Evolutionary conservation across 2,113 vertebrate genomes (phyloP).

Genomic region (Notothenia coriiceps): DNA sequence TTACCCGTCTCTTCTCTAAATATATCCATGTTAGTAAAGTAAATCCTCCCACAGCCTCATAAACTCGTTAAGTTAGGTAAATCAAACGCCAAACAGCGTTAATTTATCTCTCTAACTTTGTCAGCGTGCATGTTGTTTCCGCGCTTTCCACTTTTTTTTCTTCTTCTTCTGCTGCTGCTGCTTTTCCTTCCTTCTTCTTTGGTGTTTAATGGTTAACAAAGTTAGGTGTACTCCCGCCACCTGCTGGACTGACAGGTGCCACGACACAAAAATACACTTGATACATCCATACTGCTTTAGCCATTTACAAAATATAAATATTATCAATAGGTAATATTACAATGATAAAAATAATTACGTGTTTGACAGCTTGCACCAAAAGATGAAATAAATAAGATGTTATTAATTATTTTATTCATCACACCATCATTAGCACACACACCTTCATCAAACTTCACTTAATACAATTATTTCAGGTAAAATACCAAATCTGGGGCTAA

Average conservation of each 20-base stretch:
- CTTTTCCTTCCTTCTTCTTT: no score
- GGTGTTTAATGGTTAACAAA: no score
- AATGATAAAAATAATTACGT: no score
- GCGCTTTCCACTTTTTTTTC: background rate
- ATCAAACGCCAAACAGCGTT: background rate
- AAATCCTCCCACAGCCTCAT: background rate
- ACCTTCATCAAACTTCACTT: conserved; percentile 1
- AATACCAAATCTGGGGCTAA: conserved; percentile 16
- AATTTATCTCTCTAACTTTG: background rate
- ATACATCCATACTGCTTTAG: no score
- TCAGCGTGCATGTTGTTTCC: background rate
- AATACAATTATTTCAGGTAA: conserved; percentile 27
- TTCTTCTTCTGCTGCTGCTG: no score
- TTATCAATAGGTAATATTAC: no score
- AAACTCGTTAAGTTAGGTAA: background rate
- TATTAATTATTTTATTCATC: conserved; percentile 26
- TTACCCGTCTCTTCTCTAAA: conserved; percentile 57
- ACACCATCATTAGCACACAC: conserved; percentile 15
- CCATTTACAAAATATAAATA: no score
- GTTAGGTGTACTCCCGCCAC: no score
- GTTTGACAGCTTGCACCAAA: no score
- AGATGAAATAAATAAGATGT: background rate
- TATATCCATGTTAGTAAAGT: conserved; percentile 39
- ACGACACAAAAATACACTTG: no score
- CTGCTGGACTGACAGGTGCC: no score